Evolutionary conservation across 2,888 invertebrate genomes (phyloP).

Genomic region (Smittia aterrima): DNA sequence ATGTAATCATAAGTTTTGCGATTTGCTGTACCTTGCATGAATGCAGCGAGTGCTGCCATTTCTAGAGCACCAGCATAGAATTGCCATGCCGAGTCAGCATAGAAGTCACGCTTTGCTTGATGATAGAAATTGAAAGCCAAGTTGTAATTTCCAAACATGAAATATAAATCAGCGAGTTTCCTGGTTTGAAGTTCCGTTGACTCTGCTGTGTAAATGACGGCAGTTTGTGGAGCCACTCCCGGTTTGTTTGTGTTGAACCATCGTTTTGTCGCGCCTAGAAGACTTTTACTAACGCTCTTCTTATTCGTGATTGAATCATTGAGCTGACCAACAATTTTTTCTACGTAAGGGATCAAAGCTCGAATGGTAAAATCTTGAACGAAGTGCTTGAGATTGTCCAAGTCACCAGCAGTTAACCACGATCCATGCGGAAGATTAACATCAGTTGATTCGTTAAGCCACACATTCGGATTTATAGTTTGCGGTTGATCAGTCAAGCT

Average conservation of each 20-base stretch:
- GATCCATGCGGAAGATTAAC: conserved; percentile 64
- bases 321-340: conserved; percentile 77
- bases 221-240: conserved; percentile 70
- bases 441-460: conserved; percentile 58
- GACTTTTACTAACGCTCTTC: conserved; percentile 88
- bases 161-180: conserved; percentile 90
- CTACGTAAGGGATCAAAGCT: conserved; percentile 87
- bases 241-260: conserved; percentile 93
- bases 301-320: conserved; percentile 79
- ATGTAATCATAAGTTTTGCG: conserved; percentile 84
- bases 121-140: conserved; percentile 93
- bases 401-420: conserved; percentile 75
- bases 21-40: conserved; percentile 78
- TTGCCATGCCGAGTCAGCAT: conserved; percentile 94
- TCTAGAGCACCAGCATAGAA: conserved; percentile 95
- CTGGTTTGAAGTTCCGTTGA: conserved; percentile 90
- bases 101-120: conserved; percentile 95
- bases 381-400: conserved; percentile 80
- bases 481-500: conserved; percentile 56
- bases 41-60: conserved; percentile 92
- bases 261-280: conserved; percentile 91
- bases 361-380: conserved; percentile 83
- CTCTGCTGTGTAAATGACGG: conserved; percentile 79
- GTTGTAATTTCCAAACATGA: conserved; percentile 92
- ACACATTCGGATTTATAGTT: conserved; percentile 57